These are phyloP conservation scores for Petrocephalus zakoni DNA, from an alignment of 2,113 vertebrate species.

Conservation along the genomic window DNA sequence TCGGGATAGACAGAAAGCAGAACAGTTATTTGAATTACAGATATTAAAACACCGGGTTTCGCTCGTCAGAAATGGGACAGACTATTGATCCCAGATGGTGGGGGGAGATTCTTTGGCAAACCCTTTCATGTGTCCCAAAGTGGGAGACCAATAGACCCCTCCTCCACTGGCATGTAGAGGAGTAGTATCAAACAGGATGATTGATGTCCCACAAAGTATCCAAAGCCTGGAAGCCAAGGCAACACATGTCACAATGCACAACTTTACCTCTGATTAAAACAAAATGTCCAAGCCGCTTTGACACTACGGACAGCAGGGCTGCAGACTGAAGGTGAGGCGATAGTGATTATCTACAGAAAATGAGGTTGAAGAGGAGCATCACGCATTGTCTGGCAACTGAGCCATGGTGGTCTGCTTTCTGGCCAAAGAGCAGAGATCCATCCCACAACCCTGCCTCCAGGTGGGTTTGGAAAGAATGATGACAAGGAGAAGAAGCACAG, in stretches of 20 bases:
- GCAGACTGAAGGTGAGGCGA: background rate
- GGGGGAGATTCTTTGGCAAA: slow-evolving; percentile 43
- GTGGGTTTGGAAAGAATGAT: background rate
- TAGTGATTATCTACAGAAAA: background rate
- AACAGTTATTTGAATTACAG: slow-evolving; percentile 67
- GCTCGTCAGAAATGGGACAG: slow-evolving; percentile 55
- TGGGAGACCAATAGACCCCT: background rate
- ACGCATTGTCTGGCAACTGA: background rate
- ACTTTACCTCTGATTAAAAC: background rate
- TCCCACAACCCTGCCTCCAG: background rate
- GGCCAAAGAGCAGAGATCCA: background rate
- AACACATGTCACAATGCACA: background rate
- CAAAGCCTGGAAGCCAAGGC: background rate
- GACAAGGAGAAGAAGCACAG: background rate
- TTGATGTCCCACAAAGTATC: slow-evolving; percentile 7
- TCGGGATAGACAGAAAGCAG: slow-evolving; percentile 58
- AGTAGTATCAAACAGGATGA: slow-evolving; percentile 18
- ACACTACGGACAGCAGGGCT: background rate
- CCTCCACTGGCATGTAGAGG: slow-evolving; percentile 8
- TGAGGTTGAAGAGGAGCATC: background rate
- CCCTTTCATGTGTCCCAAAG: slow-evolving; percentile 43
- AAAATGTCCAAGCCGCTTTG: background rate
- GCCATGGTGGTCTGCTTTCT: background rate
- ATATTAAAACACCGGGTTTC: slow-evolving; percentile 63
- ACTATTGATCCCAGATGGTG: slow-evolving; percentile 69